These are phyloP conservation scores for Andrena praecox DNA, from an alignment of 2,888 invertebrate species.

Conservation along the genomic window DNA sequence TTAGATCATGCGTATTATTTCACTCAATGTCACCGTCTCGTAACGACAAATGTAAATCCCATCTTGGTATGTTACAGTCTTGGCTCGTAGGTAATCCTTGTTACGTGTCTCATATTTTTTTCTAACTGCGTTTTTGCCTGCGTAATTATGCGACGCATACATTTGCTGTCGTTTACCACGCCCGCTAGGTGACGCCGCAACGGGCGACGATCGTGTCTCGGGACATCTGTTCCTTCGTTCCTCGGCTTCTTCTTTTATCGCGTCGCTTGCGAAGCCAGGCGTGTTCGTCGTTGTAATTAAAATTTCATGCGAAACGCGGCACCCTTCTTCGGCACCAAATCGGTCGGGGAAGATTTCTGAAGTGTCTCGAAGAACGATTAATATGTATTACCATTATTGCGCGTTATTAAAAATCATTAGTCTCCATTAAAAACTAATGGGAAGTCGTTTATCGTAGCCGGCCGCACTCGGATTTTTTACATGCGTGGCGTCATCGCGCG, in stretches of 20 bases:
- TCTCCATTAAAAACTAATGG: constrained; percentile 45
- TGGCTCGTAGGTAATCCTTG: constrained; percentile 21
- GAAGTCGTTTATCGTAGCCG: constrained; percentile 2
- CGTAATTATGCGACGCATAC: constrained; percentile 48
- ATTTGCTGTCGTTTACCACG: constrained; percentile 60
- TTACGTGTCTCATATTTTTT: constrained; percentile 23
- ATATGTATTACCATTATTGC: constrained; percentile 49
- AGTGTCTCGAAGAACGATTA: constrained; percentile 31
- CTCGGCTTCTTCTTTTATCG: not conserved
- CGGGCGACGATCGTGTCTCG: not conserved
- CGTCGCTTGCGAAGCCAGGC: not conserved
- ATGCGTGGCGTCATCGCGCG: not conserved
- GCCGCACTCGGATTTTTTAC: constrained; percentile 10
- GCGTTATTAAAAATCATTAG: constrained; percentile 55
- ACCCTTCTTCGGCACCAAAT: not conserved
- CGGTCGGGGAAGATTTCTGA: not conserved
- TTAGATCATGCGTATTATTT: constrained; percentile 32
- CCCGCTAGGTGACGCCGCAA: constrained; percentile 19
- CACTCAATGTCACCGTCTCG: not conserved
- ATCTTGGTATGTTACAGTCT: not conserved
- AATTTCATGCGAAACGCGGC: not conserved
- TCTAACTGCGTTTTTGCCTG: constrained; percentile 25
- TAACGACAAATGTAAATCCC: not conserved
- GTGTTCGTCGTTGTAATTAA: not conserved
- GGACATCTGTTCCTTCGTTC: constrained; percentile 32